phyloP scores from a whole-genome alignment of 2,113 vertebrate species.

The Deroptyus accipitrinus region DNA sequence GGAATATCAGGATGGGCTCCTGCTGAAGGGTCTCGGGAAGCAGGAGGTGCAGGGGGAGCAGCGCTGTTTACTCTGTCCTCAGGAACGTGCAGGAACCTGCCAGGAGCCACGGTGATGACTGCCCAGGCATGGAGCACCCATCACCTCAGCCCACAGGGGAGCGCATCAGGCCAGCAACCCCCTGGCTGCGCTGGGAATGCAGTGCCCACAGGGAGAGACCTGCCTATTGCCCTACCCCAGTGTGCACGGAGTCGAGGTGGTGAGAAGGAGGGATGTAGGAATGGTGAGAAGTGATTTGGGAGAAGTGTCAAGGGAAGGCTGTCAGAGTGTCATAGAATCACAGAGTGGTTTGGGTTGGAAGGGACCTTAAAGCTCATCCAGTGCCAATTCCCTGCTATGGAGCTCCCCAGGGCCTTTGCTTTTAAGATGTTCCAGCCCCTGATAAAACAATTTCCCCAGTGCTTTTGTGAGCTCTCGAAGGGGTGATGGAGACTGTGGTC shows the following conservation, averaged over 20 bases:
- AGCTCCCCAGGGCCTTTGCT: background rate
- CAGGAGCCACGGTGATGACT: background rate
- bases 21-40: background rate
- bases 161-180: fast-evolving
- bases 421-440: background rate
- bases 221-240: background rate
- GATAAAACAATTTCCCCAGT: background rate
- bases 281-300: background rate
- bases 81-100: background rate
- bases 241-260: background rate
- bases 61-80: background rate
- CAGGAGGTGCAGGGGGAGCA: background rate
- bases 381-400: background rate
- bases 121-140: fast-evolving
- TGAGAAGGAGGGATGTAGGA: background rate
- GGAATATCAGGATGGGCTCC: background rate
- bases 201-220: background rate
- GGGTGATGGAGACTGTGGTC: background rate
- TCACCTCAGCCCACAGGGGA: background rate
- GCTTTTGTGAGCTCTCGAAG: background rate
- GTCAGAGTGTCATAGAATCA: background rate
- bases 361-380: background rate
- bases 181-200: background rate
- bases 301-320: background rate
- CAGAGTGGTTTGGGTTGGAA: background rate